A percentile compares a stretch with the other conserved stretches of the same genome.
phyloP scores from a whole-genome alignment of 2,888 invertebrate genomes.

The Eristalinus sepulchralis region DNA sequence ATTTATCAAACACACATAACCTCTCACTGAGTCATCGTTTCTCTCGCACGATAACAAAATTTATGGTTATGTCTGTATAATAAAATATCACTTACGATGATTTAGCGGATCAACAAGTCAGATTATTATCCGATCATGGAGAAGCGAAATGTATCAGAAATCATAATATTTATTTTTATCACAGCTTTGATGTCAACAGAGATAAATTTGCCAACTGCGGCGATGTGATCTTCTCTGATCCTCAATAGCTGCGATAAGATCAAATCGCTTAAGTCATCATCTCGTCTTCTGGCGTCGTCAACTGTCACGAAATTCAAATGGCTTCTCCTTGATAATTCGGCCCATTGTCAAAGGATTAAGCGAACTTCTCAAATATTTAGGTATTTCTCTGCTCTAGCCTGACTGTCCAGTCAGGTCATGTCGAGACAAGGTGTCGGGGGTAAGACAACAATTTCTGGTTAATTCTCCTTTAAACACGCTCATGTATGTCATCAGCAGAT shows the following conservation, averaged over 20 bases:
- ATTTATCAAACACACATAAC: background rate
- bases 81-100: constrained; percentile 19
- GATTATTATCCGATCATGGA: background rate
- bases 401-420: background rate
- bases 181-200: constrained; percentile 42
- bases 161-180: constrained; percentile 41
- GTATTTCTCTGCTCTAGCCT: background rate
- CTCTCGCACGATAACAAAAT: background rate
- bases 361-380: background rate
- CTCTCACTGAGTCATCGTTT: constrained; percentile 1
- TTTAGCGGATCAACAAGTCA: constrained; percentile 26
- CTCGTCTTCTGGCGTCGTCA: background rate
- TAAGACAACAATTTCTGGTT: constrained; percentile 12
- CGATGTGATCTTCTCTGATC: constrained; percentile 24
- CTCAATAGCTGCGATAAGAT: constrained; percentile 25
- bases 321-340: background rate
- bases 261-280: background rate
- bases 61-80: background rate
- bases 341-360: background rate
- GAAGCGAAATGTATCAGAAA: background rate
- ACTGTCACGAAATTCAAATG: no score
- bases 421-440: background rate
- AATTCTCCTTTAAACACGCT: background rate
- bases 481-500: constrained; percentile 24
- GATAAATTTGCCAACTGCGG: background rate